These are phyloP conservation scores for Anolis sagrei DNA, from an alignment of 2,113 vertebrate species.

Conservation along the genomic window DNA sequence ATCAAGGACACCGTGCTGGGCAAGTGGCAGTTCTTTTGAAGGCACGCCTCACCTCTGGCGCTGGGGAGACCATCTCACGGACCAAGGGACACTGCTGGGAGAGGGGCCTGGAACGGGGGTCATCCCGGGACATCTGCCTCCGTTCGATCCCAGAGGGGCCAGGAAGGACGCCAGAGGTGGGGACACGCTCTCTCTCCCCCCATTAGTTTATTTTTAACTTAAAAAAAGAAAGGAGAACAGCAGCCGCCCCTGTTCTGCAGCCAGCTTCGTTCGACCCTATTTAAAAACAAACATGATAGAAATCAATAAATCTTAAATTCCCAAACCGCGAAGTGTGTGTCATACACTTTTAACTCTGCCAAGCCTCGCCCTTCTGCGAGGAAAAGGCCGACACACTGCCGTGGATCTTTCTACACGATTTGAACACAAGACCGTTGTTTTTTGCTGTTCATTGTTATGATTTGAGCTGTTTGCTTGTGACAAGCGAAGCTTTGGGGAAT, in stretches of 20 bases:
- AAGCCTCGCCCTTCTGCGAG: slow-evolving; percentile 73
- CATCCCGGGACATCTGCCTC: slow-evolving; percentile 80
- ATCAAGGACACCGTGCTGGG: slow-evolving; percentile 99
- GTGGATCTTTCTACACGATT: slow-evolving; percentile 71
- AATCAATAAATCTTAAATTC: slow-evolving; percentile 81
- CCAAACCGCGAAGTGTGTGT: slow-evolving; percentile 70
- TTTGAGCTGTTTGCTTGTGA: slow-evolving; percentile 64
- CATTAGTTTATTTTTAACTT: slow-evolving; percentile 86
- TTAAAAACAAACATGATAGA: slow-evolving; percentile 72
- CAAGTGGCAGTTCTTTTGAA: slow-evolving; percentile 99
- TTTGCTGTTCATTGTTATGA: slow-evolving; percentile 65
- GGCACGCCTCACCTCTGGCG: slow-evolving; percentile 95
- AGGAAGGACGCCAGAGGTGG: slow-evolving; percentile 85
- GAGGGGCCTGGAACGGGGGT: slow-evolving; percentile 79
- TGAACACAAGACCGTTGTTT: slow-evolving; percentile 72
- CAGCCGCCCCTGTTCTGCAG: slow-evolving; percentile 77
- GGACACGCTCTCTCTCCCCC: slow-evolving; percentile 74
- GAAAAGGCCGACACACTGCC: slow-evolving; percentile 57
- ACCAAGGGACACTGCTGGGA: slow-evolving; percentile 84
- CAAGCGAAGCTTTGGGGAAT: slow-evolving; percentile 55
- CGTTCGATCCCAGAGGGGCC: slow-evolving; percentile 70
- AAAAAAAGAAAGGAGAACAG: slow-evolving; percentile 53
- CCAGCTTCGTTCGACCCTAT: slow-evolving; percentile 82
- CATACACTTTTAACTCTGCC: slow-evolving; percentile 77
- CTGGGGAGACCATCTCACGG: slow-evolving; percentile 85